Conservation (phyloP, 2,113 vertebrate species). For the Odontophorus gujanensis region DNA sequence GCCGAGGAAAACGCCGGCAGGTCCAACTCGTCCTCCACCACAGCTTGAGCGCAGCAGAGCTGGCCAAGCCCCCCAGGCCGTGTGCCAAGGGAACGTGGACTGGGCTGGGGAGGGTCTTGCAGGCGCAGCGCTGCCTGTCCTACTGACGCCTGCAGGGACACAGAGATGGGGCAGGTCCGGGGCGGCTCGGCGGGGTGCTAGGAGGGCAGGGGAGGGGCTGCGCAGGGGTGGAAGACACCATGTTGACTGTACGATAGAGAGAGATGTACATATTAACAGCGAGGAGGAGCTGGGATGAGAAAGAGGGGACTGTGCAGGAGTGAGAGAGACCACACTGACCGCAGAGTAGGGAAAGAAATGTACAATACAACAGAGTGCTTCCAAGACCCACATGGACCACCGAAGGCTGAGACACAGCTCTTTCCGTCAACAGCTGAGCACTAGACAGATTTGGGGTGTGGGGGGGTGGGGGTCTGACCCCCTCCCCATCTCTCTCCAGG, state of each 20-base stretch:
- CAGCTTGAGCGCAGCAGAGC: slow-evolving; percentile 39
- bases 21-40: slow-evolving; percentile 58
- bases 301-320: slow-evolving; percentile 75
- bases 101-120: slow-evolving; percentile 43
- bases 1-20: slow-evolving; percentile 62
- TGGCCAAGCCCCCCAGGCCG: slow-evolving; percentile 65
- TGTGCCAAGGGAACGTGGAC: slow-evolving; percentile 45
- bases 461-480: slow-evolving; percentile 46
- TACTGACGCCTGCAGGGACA: slow-evolving; percentile 62
- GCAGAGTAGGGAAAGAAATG: slow-evolving; percentile 77
- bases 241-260: slow-evolving; percentile 75
- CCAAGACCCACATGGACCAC: slow-evolving; percentile 75
- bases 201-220: slow-evolving; percentile 59
- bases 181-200: slow-evolving; percentile 48
- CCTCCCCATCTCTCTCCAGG: slow-evolving; percentile 20
- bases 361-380: slow-evolving; percentile 76
- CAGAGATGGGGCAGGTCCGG: slow-evolving; percentile 38
- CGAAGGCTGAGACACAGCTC: slow-evolving; percentile 72
- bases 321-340: slow-evolving; percentile 77
- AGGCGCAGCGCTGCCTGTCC: slow-evolving; percentile 65
- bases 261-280: slow-evolving; percentile 75
- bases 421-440: slow-evolving; percentile 68
- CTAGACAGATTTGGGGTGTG: slow-evolving; percentile 64
- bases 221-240: slow-evolving; percentile 76
- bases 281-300: slow-evolving; percentile 75